Conservation (phyloP, 2,888 invertebrate genomes). For the Chelonus formosanus region DNA sequence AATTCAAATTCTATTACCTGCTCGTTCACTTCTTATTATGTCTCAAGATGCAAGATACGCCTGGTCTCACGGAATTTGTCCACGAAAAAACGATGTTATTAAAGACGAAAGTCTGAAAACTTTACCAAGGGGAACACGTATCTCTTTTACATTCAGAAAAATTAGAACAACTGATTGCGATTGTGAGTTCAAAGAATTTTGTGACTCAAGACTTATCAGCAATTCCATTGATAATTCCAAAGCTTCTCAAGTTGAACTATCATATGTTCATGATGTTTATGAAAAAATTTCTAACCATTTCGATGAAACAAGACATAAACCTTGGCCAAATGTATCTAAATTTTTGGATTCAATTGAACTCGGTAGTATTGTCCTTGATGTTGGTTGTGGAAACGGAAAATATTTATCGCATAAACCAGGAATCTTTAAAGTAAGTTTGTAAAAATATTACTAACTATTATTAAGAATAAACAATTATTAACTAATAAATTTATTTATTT, state of each 20-base stretch:
- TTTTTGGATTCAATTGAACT: slow-evolving; percentile 76
- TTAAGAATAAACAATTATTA: slow-evolving; percentile 1
- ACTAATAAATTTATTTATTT: slow-evolving; percentile 41
- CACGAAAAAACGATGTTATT: slow-evolving; percentile 81
- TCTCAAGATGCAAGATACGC: slow-evolving; percentile 81
- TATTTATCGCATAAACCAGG: slow-evolving; percentile 71
- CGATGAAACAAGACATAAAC: slow-evolving; percentile 90
- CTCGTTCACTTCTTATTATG: slow-evolving; percentile 82
- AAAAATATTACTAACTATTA: background rate
- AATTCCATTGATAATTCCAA: slow-evolving; percentile 61
- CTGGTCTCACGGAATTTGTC: slow-evolving; percentile 90
- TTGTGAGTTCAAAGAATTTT: slow-evolving; percentile 73
- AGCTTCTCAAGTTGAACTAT: slow-evolving; percentile 75
- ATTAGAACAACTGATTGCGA: slow-evolving; percentile 69
- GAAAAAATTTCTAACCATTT: slow-evolving; percentile 95
- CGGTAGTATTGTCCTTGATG: slow-evolving; percentile 83
- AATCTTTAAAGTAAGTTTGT: slow-evolving; percentile 49
- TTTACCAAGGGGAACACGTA: slow-evolving; percentile 70
- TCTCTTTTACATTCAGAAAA: slow-evolving; percentile 89
- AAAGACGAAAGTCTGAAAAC: slow-evolving; percentile 70
- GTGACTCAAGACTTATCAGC: slow-evolving; percentile 70
- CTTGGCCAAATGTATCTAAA: slow-evolving; percentile 90
- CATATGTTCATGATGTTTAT: slow-evolving; percentile 90
- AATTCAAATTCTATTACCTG: slow-evolving; percentile 73
- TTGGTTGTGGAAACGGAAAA: slow-evolving; percentile 99